A percentile compares a stretch with the other conserved stretches of the same genome.
Evolutionary conservation across 92 coral and sea anemone genomes (phyloP).

Genomic region (Epizoanthus stellaris): DNA sequence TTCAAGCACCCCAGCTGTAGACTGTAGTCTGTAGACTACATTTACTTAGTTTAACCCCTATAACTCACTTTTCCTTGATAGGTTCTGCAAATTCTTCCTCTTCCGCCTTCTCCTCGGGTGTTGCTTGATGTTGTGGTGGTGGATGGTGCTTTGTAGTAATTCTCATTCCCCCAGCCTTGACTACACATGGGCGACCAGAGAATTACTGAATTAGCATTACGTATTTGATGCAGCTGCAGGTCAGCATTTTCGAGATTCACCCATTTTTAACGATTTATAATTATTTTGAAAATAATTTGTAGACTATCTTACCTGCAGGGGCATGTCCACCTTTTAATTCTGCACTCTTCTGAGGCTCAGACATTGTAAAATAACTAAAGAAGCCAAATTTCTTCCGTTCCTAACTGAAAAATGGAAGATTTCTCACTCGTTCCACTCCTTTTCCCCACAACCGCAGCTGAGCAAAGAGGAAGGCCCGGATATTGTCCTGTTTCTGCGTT

Average conservation of each 20-base stretch:
- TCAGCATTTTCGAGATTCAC: not conserved
- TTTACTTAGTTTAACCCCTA: not conserved
- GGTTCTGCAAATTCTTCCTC: slow-evolving; percentile 95
- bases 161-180: slow-evolving; percentile 98
- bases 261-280: not conserved
- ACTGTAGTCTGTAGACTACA: no score
- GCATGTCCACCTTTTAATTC: slow-evolving; percentile 98
- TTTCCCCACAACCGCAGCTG: slow-evolving; percentile 49
- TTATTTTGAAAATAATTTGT: not conserved
- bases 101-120: slow-evolving; percentile 93
- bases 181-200: slow-evolving; percentile 44
- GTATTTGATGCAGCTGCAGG: not conserved
- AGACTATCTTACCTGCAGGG: slow-evolving; percentile 82
- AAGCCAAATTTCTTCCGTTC: not conserved
- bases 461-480: slow-evolving; percentile 50
- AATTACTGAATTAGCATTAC: not conserved
- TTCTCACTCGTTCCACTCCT: slow-evolving; percentile 25
- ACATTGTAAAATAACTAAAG: slow-evolving; percentile 46
- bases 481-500: slow-evolving; percentile 15
- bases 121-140: slow-evolving; percentile 72
- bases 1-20: not conserved
- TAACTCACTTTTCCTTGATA: slow-evolving; percentile 72
- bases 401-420: not conserved
- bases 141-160: slow-evolving; percentile 83
- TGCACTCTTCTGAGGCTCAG: slow-evolving; percentile 68